phyloP scores from a whole-genome alignment of 2,888 invertebrate species.

The Andrena praecox region DNA sequence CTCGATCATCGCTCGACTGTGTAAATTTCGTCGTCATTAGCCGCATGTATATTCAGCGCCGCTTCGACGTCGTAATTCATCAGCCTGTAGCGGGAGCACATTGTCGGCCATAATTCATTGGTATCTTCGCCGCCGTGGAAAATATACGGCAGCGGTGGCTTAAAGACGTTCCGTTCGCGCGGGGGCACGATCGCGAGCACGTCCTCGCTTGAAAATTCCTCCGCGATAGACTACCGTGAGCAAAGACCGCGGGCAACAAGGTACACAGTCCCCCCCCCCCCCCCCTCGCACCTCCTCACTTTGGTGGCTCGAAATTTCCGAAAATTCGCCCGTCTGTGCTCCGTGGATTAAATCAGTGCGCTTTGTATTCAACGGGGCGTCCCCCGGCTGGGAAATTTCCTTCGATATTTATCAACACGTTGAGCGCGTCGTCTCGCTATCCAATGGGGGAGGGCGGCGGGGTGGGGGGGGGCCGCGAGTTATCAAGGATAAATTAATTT shows the following conservation, averaged over 20 bases:
- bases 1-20: constrained; percentile 63
- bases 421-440: constrained; percentile 28
- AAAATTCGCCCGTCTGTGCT: constrained; percentile 25
- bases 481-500: constrained; percentile 76
- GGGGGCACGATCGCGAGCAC: neutral
- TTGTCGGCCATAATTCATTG: constrained; percentile 70
- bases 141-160: constrained; percentile 1
- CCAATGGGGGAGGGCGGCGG: too few relatives aligned
- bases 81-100: constrained; percentile 60
- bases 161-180: constrained; percentile 20
- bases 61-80: constrained; percentile 69
- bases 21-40: constrained; percentile 74
- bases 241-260: neutral
- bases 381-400: constrained; percentile 33
- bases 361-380: constrained; percentile 22
- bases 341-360: neutral
- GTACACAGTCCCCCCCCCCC: neutral
- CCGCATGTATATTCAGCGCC: constrained; percentile 68
- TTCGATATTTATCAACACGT: constrained; percentile 54
- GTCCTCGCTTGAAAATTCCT: constrained; percentile 1
- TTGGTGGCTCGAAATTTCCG: neutral
- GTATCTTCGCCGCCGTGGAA: constrained; percentile 57
- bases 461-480: constrained; percentile 42
- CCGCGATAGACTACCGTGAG: neutral
- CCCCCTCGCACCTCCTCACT: neutral